A percentile compares a stretch with the other conserved stretches of the same genome.
Conservation (phyloP, 2,113 vertebrate genomes). For the Ahaetulla prasina region DNA sequence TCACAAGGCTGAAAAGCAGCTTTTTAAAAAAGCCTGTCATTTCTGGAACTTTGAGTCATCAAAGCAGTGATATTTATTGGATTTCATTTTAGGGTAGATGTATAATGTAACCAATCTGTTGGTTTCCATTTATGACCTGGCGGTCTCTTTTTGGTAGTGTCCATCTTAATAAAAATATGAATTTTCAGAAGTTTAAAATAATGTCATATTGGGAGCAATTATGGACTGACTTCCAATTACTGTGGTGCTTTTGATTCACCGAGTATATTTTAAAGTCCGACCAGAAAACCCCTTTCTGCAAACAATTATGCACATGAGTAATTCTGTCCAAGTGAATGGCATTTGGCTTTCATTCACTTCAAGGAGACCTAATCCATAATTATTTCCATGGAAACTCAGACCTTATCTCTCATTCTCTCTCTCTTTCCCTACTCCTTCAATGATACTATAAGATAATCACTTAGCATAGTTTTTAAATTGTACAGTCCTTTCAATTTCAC, state of each 20-base stretch:
- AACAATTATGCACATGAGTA: conserved; percentile 16
- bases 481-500: not conserved
- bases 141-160: not conserved
- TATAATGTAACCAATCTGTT: not conserved
- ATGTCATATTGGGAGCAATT: conserved; percentile 14
- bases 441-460: not conserved
- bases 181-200: conserved; percentile 19
- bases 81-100: not conserved
- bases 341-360: not conserved
- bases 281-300: conserved; percentile 17
- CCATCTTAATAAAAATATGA: conserved; percentile 10
- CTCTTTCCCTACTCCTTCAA: not conserved
- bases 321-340: not conserved
- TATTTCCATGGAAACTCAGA: not conserved
- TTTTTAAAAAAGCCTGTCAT: not conserved
- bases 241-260: conserved; percentile 21
- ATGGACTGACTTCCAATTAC: conserved; percentile 4
- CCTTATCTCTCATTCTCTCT: not conserved
- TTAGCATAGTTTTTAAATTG: not conserved
- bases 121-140: not conserved
- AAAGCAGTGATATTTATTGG: not conserved
- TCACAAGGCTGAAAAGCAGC: not conserved
- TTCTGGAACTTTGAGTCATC: not conserved
- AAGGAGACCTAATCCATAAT: not conserved
- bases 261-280: conserved; percentile 22